Conservation (phyloP, 2,113 vertebrate genomes). For the Scortum barcoo region DNA sequence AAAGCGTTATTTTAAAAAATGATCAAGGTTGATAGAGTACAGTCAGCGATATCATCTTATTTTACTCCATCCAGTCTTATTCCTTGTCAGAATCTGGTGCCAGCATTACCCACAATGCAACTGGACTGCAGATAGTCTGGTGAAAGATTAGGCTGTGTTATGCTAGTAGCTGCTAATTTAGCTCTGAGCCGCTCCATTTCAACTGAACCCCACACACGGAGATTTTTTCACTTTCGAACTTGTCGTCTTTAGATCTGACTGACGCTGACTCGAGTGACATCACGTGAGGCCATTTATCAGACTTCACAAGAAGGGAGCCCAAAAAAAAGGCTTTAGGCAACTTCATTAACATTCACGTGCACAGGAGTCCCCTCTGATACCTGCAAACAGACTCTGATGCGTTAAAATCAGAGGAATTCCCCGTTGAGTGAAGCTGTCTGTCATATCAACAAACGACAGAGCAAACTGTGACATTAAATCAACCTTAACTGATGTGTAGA, state of each 20-base stretch:
- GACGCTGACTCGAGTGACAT: conserved; percentile 1
- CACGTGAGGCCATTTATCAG: conserved; percentile 11
- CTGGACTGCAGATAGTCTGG: neutral
- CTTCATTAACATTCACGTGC: neutral
- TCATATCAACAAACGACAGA: neutral
- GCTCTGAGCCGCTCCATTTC: neutral
- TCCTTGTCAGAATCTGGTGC: neutral
- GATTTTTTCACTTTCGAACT: neutral
- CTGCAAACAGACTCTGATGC: neutral
- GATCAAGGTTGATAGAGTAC: neutral
- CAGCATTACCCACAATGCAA: conserved; percentile 14
- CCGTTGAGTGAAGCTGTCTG: neutral
- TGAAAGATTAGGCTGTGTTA: neutral
- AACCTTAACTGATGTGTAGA: neutral
- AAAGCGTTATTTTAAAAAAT: neutral
- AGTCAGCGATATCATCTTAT: neutral
- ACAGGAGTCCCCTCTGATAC: neutral
- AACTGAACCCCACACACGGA: neutral
- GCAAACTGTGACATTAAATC: neutral
- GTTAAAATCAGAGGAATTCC: neutral
- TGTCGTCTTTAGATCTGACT: neutral
- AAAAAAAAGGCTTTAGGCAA: neutral
- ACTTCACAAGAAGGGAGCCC: conserved; percentile 12
- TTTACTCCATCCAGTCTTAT: neutral
- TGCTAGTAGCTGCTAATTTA: neutral